Conservation (phyloP, 2,888 invertebrate genomes). For the Agrotis segetum region DNA sequence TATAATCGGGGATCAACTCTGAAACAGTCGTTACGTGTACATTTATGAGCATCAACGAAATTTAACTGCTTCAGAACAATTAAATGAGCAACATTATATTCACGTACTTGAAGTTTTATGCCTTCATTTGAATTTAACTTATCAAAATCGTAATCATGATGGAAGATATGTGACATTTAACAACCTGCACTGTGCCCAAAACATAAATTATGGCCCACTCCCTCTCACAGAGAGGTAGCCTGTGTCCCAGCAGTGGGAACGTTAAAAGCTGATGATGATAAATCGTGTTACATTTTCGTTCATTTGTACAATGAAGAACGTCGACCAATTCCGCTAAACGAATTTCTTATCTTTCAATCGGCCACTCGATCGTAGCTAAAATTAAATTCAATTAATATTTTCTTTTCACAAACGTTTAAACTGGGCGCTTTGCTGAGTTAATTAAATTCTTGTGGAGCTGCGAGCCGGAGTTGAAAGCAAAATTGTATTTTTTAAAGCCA, state of each 20-base stretch:
- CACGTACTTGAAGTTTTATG: constrained; percentile 49
- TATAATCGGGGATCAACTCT: constrained; percentile 60
- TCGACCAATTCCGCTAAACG: constrained; percentile 33
- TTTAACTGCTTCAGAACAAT: constrained; percentile 64
- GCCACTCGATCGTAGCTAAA: constrained; percentile 44
- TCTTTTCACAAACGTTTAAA: constrained; percentile 60
- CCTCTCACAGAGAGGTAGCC: too few relatives aligned
- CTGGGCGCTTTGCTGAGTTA: constrained; percentile 63
- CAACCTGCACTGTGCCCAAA: too few relatives aligned
- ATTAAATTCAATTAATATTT: constrained; percentile 64
- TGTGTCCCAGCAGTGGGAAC: too few relatives aligned
- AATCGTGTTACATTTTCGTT: constrained; percentile 3
- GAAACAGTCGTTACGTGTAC: constrained; percentile 56
- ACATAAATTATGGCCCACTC: too few relatives aligned
- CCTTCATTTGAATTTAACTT: constrained; percentile 30
- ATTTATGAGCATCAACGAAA: constrained; percentile 63
- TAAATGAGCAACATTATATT: constrained; percentile 56
- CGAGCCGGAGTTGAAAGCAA: constrained; percentile 53
- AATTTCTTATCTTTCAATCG: constrained; percentile 47
- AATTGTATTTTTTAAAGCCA: constrained; percentile 60
- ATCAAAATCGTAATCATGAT: background rate
- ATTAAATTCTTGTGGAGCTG: constrained; percentile 67
- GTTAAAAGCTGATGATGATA: too few relatives aligned
- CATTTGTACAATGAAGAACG: constrained; percentile 8
- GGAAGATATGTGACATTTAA: too few relatives aligned